Evolutionary conservation across 1,140 invertebrate genomes (phyloP), one percentile per base, ranked within the genome.

Genomic region (Zaprionus davidi): DNA sequence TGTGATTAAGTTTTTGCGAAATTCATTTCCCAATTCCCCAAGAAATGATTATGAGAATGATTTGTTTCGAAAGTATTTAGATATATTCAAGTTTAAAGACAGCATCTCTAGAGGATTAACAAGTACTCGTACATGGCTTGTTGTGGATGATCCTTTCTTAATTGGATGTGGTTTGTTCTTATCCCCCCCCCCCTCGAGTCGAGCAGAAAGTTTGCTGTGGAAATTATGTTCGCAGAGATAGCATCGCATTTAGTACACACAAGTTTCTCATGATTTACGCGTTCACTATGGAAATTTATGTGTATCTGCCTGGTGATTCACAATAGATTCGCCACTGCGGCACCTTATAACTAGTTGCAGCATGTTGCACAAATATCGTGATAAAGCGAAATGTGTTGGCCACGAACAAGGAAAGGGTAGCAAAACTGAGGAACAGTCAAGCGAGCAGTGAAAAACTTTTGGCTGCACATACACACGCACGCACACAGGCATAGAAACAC

Each of bases 371-470:
- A 68, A 79, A 60, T 66, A 49, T 22, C 41, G 56, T 71, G 74
- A 22, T 20, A 56, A 71, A 79, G 53, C 34, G 51, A 78, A 85
- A 78, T 77, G 72, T 76, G 73, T 60, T 71, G 67, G 76, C 74
- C 62, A n/a, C 62, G 56, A 58, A n/a, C 62, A 55, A 59, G 60
- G 51, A 55, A 55, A 76, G 73, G 53, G 73, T 71, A 51, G 5
- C 20, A 76, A n/a, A 76, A 31, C 55, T 76, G 73, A 70, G 74
- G 17, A 76, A 76, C 69, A 64, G 81, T 70, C 70, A 90, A 90
- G 70, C 83, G 85, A 88, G 81, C 85, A 84, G 71, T 78, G 63
- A 78, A 84, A 83, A 87, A 80, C 65, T 90, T 87, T 71, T 78
- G 63, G 71, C 75, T 51, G 64, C 62, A 71, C 57, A 58, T 53